phyloP scores from a whole-genome alignment of 2,113 vertebrate genomes.

The Dicrurus megarhynchus region DNA sequence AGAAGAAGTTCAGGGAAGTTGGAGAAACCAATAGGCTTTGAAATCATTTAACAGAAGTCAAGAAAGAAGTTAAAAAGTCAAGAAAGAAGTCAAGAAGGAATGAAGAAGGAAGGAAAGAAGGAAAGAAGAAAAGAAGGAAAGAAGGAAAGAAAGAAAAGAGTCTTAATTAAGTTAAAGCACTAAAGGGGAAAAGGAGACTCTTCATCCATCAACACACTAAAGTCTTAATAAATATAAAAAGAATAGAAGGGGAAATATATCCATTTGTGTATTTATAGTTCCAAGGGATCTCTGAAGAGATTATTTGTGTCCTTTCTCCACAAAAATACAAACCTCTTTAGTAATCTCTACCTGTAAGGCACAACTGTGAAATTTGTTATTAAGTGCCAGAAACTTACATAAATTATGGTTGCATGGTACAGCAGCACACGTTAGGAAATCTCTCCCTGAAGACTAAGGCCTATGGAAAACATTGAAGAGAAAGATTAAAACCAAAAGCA shows the following conservation, averaged over 20 bases:
- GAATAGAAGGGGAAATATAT: not conserved
- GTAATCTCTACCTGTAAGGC: not conserved
- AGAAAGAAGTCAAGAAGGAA: not conserved
- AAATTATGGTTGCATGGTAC: not conserved
- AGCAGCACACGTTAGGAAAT: not conserved
- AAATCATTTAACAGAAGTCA: not conserved
- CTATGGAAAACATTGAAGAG: not conserved
- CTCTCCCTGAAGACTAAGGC: not conserved
- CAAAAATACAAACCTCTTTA: not conserved
- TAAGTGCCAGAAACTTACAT: not conserved
- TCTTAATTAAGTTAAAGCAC: not conserved
- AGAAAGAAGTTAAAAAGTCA: not conserved
- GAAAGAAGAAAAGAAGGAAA: not conserved
- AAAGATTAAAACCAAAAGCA: not conserved
- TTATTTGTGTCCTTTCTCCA: not conserved
- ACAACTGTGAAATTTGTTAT: not conserved
- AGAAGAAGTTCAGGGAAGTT: not conserved
- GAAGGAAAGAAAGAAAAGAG: not conserved
- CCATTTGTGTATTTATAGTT: not conserved
- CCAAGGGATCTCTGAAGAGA: not conserved
- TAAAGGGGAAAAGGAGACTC: not conserved
- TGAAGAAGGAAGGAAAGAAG: not conserved
- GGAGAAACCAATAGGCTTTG: not conserved
- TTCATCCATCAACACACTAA: not conserved
- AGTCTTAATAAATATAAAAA: not conserved